phyloP scores from a whole-genome alignment of 2,797 vertebrate genomes.

The Peromyscus eremicus region DNA sequence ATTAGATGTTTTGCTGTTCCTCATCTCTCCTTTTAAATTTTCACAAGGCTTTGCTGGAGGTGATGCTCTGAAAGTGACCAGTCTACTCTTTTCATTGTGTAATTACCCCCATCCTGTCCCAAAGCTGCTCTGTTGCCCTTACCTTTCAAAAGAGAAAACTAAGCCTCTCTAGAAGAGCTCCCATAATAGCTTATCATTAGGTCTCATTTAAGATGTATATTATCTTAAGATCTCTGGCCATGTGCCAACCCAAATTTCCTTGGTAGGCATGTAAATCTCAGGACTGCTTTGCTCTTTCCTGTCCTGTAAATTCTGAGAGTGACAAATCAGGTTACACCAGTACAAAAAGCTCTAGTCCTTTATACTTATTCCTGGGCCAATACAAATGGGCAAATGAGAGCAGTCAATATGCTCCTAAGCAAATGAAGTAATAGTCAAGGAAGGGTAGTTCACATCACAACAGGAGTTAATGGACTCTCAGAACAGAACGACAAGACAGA shows the following conservation, averaged over 20 bases:
- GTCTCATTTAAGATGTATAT: background rate
- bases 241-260: background rate
- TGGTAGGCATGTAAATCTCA: background rate
- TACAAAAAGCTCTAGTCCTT: background rate
- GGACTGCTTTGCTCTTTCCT: background rate
- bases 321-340: background rate
- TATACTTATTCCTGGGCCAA: background rate
- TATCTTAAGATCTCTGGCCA: background rate
- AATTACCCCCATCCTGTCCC: background rate
- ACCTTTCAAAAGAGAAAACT: constrained; percentile 20
- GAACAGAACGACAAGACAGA: background rate
- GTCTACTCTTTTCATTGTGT: background rate
- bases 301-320: background rate
- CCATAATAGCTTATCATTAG: background rate
- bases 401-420: background rate
- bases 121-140: background rate
- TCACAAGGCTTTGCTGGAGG: background rate
- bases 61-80: background rate
- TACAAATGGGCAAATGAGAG: background rate
- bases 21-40: constrained; percentile 4
- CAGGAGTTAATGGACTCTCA: background rate
- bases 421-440: constrained; percentile 10
- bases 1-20: background rate
- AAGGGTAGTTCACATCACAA: background rate
- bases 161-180: background rate